Percentiles rank a stretch among this genome's conserved stretches.
Evolutionary conservation across 1,140 invertebrate species (phyloP).

Genomic region (Stegodyphus dumicola): DNA sequence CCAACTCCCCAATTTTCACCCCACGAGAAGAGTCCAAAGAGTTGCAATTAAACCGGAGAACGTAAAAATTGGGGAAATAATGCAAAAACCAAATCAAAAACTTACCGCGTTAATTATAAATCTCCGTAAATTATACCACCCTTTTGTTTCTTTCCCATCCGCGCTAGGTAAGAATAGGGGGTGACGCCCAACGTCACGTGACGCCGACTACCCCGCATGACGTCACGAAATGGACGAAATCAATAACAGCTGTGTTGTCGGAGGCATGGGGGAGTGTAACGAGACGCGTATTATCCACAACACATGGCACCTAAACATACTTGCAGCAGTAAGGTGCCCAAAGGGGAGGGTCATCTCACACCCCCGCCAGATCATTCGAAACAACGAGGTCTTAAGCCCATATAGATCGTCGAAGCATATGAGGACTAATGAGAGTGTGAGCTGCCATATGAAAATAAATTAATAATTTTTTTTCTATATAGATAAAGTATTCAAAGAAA

Average conservation of each 20-base stretch:
- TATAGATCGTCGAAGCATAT: no score
- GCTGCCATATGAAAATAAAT: no score
- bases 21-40: background rate
- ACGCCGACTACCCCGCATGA: background rate
- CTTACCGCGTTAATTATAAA: slow-evolving; percentile 59
- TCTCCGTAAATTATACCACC: slow-evolving; percentile 60
- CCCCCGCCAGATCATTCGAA: no score
- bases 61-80: slow-evolving; percentile 24
- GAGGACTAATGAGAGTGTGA: no score
- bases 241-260: slow-evolving; percentile 33
- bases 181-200: slow-evolving; percentile 56
- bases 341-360: no score
- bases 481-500: no score
- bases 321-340: no score
- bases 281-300: slow-evolving; percentile 13
- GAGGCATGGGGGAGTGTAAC: slow-evolving; percentile 36
- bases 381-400: no score
- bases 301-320: background rate
- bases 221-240: slow-evolving; percentile 7
- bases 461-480: no score
- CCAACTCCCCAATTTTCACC: slow-evolving; percentile 18
- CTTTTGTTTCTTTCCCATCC: slow-evolving; percentile 50
- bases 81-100: slow-evolving; percentile 55
- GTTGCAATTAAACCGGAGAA: slow-evolving; percentile 42
- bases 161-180: slow-evolving; percentile 31